A percentile compares a stretch with the other conserved stretches of the same genome.
Evolutionary conservation across 2,797 vertebrate genomes (phyloP).

Genomic region (Hydrocynus forskahlii): DNA sequence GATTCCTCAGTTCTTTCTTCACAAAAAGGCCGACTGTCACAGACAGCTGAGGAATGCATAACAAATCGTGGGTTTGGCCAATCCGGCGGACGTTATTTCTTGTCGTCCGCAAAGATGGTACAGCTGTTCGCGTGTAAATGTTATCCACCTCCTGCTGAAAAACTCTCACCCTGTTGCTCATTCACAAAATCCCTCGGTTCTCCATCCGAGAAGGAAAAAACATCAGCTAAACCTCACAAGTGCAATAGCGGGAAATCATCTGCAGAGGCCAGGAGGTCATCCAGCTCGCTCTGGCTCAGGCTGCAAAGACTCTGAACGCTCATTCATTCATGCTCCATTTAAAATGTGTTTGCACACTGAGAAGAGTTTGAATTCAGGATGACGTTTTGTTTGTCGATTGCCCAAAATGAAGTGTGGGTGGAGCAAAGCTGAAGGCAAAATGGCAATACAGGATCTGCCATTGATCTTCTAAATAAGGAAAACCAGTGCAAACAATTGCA

Average conservation of each 20-base stretch:
- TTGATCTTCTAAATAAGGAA: not conserved
- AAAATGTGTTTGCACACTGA: slow-evolving; percentile 4
- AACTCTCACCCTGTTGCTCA: not conserved
- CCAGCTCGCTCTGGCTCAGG: not conserved
- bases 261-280: not conserved
- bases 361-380: not conserved
- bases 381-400: not conserved
- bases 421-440: not conserved
- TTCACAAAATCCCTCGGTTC: not conserved
- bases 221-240: slow-evolving; percentile 1
- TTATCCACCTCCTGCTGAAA: not conserved
- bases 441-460: too few species aligned
- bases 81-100: not conserved
- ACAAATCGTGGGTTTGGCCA: slow-evolving; percentile 3
- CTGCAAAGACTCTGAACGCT: not conserved
- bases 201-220: slow-evolving; percentile 13
- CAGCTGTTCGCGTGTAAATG: slow-evolving; percentile 28
- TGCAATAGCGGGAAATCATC: not conserved
- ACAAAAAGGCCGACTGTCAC: not conserved
- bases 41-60: slow-evolving; percentile 38
- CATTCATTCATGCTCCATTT: not conserved
- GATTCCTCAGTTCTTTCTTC: not conserved
- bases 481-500: not conserved
- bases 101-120: not conserved
- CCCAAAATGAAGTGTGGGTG: not conserved